Base-by-base conservation (phyloP, 2,888 invertebrate species). In the Liopterus haemorrhoidalis region DNA sequence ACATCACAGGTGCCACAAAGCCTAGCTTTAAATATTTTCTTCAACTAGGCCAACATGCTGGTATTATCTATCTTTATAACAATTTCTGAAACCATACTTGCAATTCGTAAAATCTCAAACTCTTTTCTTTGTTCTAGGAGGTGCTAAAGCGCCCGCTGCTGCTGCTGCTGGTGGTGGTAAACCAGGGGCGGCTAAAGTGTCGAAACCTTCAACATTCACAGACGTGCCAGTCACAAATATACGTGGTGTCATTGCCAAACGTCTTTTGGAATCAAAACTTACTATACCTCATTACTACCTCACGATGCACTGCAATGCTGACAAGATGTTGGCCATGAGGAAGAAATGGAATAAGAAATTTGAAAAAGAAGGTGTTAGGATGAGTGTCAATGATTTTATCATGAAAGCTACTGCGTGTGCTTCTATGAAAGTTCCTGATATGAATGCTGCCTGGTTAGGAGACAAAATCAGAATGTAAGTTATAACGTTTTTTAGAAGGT, bases 281-380 rank as follows among this genome's bases (percentile, higher is more conserved):
- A 84, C 82, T 36, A 90, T 99, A 62, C 99, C 99, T 3, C 99
- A 99, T 68, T 99, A 97, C 68, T 99, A 99, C 67, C 73, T 97
- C 2, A 81, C 86, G 0, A 76, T 84, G 28, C 93, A 96, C 42
- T 76, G 93, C 45, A 81, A 84, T 59, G 80, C 97, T 59, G 94
- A 96, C 62, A 79, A 78, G 59, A 73, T 81, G 64, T 71, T 93
- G 41, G 76, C 78, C 59, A 71, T 93, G 63, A 76, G 94, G 49
- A 76, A 79, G 55, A 74, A 78, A 49, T 76, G 92, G 50, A 96
- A 96, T 62, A 85, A 85, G 42, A 74, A 77, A 58, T 68, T 88
- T 49, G 85, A 83, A 37, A 89, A 89, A 59, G 78, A 85, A 11
- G 80, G 81, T 52, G 69, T 84, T n/a, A 93, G 91, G 70, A 71